A percentile compares a stretch with the other conserved stretches of the same genome.
phyloP scores from a whole-genome alignment of 2,797 vertebrate species.

The Graptemys geographica region DNA sequence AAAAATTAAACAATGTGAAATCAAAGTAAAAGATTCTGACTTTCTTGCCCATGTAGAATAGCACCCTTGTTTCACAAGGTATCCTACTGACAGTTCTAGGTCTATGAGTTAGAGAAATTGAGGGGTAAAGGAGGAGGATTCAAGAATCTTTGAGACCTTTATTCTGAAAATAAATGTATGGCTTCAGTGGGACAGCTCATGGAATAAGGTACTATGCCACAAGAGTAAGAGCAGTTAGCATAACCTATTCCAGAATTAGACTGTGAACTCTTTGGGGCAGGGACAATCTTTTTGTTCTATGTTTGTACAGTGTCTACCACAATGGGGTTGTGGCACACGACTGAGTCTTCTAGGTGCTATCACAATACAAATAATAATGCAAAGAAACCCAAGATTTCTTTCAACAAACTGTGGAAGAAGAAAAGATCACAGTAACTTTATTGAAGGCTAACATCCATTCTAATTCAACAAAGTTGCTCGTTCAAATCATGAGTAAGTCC shows the following conservation, averaged over 20 bases:
- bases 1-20: background rate
- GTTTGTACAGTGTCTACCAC: background rate
- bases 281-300: background rate
- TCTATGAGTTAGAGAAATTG: background rate
- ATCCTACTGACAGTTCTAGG: background rate
- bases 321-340: background rate
- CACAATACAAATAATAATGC: background rate
- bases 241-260: background rate
- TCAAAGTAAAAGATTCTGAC: background rate
- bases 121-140: background rate
- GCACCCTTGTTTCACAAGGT: background rate
- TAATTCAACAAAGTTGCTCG: background rate
- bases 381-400: background rate
- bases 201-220: background rate
- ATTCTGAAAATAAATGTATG: background rate
- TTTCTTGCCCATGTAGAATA: background rate
- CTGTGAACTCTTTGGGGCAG: background rate
- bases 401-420: background rate
- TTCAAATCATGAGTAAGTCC: background rate
- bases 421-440: background rate
- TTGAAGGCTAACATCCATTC: background rate
- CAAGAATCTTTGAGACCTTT: background rate
- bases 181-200: background rate
- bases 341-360: background rate
- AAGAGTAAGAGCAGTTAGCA: background rate